Conservation (phyloP, 2,797 vertebrate genomes). For the Crenichthys baileyi region DNA sequence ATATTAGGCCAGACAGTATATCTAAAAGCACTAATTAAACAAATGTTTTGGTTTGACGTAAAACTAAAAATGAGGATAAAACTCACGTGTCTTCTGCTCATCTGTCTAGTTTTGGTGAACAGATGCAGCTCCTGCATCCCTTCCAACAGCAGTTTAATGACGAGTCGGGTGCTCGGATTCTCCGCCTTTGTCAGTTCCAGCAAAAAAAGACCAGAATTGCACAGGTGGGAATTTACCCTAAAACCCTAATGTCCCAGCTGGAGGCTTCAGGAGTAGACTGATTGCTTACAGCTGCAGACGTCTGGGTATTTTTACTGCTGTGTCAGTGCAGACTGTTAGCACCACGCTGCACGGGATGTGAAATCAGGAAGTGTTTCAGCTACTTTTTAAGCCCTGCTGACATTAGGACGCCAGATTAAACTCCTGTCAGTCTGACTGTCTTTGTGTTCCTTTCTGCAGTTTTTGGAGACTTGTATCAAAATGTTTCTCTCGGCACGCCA, state of each 20-base stretch:
- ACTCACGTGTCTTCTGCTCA: not conserved
- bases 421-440: not conserved
- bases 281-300: not conserved
- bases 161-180: constrained; percentile 89
- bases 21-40: not conserved
- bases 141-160: constrained; percentile 96
- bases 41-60: not conserved
- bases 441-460: constrained; percentile 76
- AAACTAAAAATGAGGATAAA: not conserved
- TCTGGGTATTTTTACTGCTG: not conserved
- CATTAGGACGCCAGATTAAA: not conserved
- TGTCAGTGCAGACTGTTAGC: not conserved
- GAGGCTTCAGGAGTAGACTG: not conserved
- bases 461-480: constrained; percentile 89
- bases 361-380: not conserved
- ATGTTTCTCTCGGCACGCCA: constrained; percentile 91
- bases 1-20: not conserved
- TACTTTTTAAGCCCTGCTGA: not conserved
- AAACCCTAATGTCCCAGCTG: not conserved
- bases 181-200: constrained; percentile 94
- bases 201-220: constrained; percentile 98
- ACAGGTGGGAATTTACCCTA: constrained; percentile 78
- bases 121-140: constrained; percentile 92
- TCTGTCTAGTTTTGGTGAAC: constrained; percentile 91
- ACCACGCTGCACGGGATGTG: not conserved